A percentile compares a stretch with the other conserved stretches of the same genome.
Evolutionary conservation across 92 coral and sea anemone genomes (phyloP).

Genomic region (Diadumene lineata): DNA sequence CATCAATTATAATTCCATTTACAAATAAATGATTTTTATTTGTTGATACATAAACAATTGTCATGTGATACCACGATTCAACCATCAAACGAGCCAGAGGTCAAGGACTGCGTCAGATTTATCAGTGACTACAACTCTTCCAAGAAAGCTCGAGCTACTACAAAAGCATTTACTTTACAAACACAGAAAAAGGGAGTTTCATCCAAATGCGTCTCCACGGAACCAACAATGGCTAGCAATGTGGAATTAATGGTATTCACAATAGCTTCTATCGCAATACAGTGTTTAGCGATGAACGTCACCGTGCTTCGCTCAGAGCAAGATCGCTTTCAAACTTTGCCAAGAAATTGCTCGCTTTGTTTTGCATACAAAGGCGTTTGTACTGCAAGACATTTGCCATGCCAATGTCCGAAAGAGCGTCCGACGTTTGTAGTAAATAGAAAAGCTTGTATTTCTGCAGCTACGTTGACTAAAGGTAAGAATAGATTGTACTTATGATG

Average conservation of each 20-base stretch:
- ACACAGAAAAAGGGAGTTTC: background rate
- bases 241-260: background rate
- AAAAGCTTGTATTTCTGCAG: background rate
- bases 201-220: background rate
- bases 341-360: conserved; percentile 6
- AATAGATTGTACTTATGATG: no score
- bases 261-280: background rate
- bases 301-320: conserved; percentile 8
- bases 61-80: background rate
- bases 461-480: conserved; percentile 18
- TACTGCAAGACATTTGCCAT: background rate
- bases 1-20: background rate
- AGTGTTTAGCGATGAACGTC: background rate
- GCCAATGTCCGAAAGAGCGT: conserved; percentile 7
- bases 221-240: background rate
- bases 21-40: background rate
- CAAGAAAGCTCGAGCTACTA: no score
- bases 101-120: background rate
- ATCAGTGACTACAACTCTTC: background rate
- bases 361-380: conserved; percentile 20
- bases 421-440: conserved; percentile 21
- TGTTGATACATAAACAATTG: background rate
- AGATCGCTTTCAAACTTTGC: background rate
- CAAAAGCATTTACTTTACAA: no score
- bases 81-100: background rate